Conservation (phyloP, 2,888 invertebrate genomes). For the Ichneumon xanthorius region DNA sequence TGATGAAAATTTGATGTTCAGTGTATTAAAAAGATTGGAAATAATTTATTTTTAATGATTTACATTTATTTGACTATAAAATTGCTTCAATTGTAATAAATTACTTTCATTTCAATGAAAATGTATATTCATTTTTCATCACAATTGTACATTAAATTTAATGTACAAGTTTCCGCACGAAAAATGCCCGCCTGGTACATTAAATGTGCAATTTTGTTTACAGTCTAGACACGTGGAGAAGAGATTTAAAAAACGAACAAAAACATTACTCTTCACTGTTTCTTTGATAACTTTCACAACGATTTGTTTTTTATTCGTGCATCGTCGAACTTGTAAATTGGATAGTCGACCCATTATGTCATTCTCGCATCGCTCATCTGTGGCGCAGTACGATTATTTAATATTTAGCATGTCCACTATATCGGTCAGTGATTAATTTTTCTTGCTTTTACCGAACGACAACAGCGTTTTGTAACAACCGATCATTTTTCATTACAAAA, state of each 20-base stretch:
- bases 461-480: neutral
- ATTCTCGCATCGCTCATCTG: neutral
- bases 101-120: too few relatives aligned
- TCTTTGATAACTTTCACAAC: neutral
- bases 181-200: too few relatives aligned
- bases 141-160: too few relatives aligned
- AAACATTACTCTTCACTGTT: neutral
- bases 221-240: constrained; percentile 8
- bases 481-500: neutral
- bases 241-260: neutral
- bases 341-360: neutral
- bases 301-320: constrained; percentile 7
- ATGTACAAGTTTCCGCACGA: too few relatives aligned
- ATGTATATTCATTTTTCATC: too few relatives aligned
- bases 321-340: constrained; percentile 11
- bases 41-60: too few relatives aligned
- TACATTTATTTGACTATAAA: too few relatives aligned
- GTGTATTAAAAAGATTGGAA: too few relatives aligned
- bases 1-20: too few relatives aligned
- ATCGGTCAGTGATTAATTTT: neutral
- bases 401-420: neutral
- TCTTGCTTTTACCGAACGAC: neutral
- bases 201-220: neutral
- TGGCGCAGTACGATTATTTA: neutral
- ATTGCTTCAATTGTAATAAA: too few relatives aligned